Conservation (phyloP, 2,888 invertebrate genomes). For the Diaprepes abbreviatus region DNA sequence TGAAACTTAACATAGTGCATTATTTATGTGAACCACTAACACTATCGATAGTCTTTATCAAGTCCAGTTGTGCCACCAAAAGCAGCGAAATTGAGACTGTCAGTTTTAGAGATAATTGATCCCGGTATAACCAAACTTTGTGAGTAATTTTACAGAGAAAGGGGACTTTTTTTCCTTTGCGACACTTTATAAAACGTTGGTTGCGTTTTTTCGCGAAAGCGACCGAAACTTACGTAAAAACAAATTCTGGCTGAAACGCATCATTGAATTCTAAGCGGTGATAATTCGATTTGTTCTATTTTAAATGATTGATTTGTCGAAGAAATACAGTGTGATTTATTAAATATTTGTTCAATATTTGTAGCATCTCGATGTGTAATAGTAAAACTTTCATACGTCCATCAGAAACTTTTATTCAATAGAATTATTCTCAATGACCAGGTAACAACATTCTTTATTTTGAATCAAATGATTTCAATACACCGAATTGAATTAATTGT, state of each 20-base stretch:
- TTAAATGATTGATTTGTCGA: constrained; percentile 28
- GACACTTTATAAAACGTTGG: constrained; percentile 38
- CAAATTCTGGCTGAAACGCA: constrained; percentile 44
- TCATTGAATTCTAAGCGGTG: constrained; percentile 35
- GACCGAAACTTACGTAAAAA: constrained; percentile 48
- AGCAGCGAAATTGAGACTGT: constrained; percentile 34
- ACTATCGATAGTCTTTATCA: constrained; percentile 3
- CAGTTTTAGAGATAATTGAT: constrained; percentile 5
- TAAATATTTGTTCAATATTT: neutral
- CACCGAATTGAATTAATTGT: too few species aligned
- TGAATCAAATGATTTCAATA: too few species aligned
- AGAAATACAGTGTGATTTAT: constrained; percentile 30
- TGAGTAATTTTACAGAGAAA: constrained; percentile 36
- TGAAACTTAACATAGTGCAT: constrained; percentile 56
- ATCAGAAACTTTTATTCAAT: too few species aligned
- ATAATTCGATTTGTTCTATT: constrained; percentile 45
- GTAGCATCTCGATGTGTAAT: too few species aligned
- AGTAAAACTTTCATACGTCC: too few species aligned
- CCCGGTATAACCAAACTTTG: constrained; percentile 15
- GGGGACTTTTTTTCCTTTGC: constrained; percentile 42
- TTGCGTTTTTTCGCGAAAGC: constrained; percentile 39
- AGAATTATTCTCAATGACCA: too few species aligned
- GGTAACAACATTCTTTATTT: too few species aligned
- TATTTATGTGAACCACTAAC: constrained; percentile 38
- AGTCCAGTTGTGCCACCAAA: constrained; percentile 21